Evolutionary conservation across 2,797 vertebrate genomes (phyloP).

Genomic region (Bufotes viridis): DNA sequence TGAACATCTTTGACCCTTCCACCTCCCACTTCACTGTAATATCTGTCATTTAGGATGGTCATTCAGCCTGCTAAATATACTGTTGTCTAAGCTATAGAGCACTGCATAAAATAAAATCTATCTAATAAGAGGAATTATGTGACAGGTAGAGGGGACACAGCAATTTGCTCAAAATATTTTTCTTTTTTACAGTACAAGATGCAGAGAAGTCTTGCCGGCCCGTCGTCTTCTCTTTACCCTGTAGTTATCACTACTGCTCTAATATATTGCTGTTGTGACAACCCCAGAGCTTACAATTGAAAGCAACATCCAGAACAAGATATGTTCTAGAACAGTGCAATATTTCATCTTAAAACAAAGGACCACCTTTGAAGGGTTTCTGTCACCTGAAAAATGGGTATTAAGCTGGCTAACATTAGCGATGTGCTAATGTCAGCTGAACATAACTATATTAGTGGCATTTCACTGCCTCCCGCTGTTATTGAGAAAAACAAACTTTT

Average conservation of each 20-base stretch:
- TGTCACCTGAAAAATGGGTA: too few species aligned
- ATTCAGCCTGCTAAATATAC: conserved; percentile 43
- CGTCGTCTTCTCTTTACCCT: not conserved
- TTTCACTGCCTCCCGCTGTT: too few species aligned
- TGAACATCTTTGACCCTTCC: conserved; percentile 39
- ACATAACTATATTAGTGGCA: too few species aligned
- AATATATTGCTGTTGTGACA: not conserved
- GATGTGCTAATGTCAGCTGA: too few species aligned
- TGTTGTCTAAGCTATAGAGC: conserved; percentile 1
- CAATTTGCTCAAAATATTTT: not conserved
- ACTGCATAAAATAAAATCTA: conserved; percentile 39
- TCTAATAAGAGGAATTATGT: conserved; percentile 39
- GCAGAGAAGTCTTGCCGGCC: not conserved
- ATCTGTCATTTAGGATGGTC: conserved; percentile 48
- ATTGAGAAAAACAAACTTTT: too few species aligned
- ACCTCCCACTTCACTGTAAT: conserved; percentile 41
- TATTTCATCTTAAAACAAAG: not conserved
- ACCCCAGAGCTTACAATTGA: not conserved
- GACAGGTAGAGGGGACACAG: conserved; percentile 23
- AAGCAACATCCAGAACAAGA: not conserved
- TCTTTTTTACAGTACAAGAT: not conserved
- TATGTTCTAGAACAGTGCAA: not conserved
- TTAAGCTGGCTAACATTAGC: too few species aligned
- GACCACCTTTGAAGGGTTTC: not conserved
- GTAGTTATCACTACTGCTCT: not conserved